A percentile compares a stretch with the other conserved stretches of the same genome.
phyloP scores from a whole-genome alignment of 2,888 invertebrate species.

The Pammene aurita region DNA sequence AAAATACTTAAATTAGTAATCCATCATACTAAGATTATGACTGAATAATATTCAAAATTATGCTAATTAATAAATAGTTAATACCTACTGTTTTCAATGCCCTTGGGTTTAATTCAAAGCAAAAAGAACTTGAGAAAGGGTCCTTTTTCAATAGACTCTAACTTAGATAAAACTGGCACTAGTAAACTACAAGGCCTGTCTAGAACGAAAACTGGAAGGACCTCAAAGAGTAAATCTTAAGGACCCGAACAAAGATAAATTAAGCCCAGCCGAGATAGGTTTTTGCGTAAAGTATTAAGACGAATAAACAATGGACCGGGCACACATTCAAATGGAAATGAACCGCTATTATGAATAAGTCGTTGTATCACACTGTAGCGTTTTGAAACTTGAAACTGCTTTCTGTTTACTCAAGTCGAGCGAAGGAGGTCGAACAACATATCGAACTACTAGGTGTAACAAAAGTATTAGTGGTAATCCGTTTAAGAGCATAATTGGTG shows the following conservation, averaged over 20 bases:
- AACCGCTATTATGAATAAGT: slow-evolving; percentile 29
- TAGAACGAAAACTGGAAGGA: slow-evolving; percentile 12
- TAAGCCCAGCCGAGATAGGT: slow-evolving; percentile 36
- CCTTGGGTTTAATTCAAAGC: too few relatives aligned
- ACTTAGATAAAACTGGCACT: background rate
- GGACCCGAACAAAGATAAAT: slow-evolving; percentile 35
- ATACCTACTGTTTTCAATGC: too few relatives aligned
- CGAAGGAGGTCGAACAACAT: too few relatives aligned
- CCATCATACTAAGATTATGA: too few relatives aligned
- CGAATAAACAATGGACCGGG: slow-evolving; percentile 35
- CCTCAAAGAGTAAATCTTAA: slow-evolving; percentile 29
- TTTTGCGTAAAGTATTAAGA: slow-evolving; percentile 39
- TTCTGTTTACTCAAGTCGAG: background rate
- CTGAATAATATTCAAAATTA: too few relatives aligned
- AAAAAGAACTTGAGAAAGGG: too few relatives aligned
- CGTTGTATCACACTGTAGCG: slow-evolving; percentile 20
- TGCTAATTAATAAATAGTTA: too few relatives aligned
- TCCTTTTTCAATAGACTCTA: background rate
- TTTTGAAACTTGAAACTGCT: background rate
- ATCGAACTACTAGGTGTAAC: too few relatives aligned
- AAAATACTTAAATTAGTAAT: too few relatives aligned
- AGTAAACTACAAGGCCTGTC: slow-evolving; percentile 2
- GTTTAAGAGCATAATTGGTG: too few relatives aligned
- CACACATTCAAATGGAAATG: slow-evolving; percentile 39
- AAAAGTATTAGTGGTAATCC: too few relatives aligned